A percentile compares a stretch with the other conserved stretches of the same genome.
Conservation (phyloP, 1,140 invertebrate genomes). For the Triops cancriformis region DNA sequence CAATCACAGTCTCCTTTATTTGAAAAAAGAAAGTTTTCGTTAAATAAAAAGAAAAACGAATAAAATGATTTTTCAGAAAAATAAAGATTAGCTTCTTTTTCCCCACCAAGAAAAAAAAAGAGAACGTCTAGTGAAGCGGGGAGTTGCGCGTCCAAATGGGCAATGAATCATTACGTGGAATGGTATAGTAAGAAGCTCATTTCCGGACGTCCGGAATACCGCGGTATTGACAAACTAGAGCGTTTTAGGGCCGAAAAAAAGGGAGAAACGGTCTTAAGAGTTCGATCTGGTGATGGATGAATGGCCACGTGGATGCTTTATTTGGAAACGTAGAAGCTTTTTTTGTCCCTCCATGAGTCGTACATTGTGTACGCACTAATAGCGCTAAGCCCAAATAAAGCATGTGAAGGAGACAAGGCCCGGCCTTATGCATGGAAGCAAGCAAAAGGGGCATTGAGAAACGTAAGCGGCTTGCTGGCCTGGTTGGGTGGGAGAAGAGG, state of each 20-base stretch:
- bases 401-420: background rate
- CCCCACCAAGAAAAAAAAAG: background rate
- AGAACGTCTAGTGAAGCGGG: background rate
- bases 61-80: background rate
- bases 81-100: background rate
- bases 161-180: background rate
- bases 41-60: no score
- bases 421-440: background rate
- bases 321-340: background rate
- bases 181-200: background rate
- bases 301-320: slow-evolving; percentile 9
- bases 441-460: background rate
- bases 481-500: background rate
- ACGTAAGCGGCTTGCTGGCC: background rate
- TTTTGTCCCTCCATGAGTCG: background rate
- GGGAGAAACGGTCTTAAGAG: background rate
- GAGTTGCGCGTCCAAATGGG: no score
- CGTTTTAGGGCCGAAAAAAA: background rate
- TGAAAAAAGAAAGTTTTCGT: no score
- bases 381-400: slow-evolving; percentile 4
- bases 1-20: no score
- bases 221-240: background rate
- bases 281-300: background rate
- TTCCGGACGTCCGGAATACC: background rate
- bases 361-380: background rate